Evolutionary conservation across 2,888 invertebrate species (phyloP).

Genomic region (Ornithoptera alexandrae): DNA sequence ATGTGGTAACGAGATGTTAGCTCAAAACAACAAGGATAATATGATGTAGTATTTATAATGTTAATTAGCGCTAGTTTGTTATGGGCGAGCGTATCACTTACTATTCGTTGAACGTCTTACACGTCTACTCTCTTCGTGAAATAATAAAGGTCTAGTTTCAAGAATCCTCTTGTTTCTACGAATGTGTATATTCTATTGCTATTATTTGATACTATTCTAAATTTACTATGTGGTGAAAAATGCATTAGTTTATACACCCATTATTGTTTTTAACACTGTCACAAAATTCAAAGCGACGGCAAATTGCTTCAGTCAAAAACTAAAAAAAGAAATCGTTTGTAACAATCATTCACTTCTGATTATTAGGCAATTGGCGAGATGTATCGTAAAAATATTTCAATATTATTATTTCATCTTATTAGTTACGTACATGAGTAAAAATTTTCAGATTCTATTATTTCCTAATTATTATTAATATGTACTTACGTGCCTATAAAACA

Average conservation of each 20-base stretch:
- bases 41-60: no score
- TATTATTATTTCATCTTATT: slow-evolving; percentile 21
- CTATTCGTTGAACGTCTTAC: no score
- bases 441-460: slow-evolving; percentile 34
- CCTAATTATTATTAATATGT: slow-evolving; percentile 45
- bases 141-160: no score
- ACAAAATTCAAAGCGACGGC: slow-evolving; percentile 6
- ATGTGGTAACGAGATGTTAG: no score
- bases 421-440: slow-evolving; percentile 31
- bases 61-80: no score
- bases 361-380: slow-evolving; percentile 26
- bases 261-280: background rate
- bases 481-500: slow-evolving; percentile 61
- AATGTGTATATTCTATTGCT: no score
- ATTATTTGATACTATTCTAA: no score
- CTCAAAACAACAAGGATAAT: no score
- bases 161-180: no score
- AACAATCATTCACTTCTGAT: slow-evolving; percentile 14
- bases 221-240: background rate
- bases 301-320: slow-evolving; percentile 9
- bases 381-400: slow-evolving; percentile 26
- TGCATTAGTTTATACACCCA: slow-evolving; percentile 4
- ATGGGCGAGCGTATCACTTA: no score
- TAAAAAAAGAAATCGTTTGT: slow-evolving; percentile 8
- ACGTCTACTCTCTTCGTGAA: no score